These are phyloP conservation scores for Periphyllus acericola DNA, from an alignment of 2,888 invertebrate genomes.

Conservation along the genomic window DNA sequence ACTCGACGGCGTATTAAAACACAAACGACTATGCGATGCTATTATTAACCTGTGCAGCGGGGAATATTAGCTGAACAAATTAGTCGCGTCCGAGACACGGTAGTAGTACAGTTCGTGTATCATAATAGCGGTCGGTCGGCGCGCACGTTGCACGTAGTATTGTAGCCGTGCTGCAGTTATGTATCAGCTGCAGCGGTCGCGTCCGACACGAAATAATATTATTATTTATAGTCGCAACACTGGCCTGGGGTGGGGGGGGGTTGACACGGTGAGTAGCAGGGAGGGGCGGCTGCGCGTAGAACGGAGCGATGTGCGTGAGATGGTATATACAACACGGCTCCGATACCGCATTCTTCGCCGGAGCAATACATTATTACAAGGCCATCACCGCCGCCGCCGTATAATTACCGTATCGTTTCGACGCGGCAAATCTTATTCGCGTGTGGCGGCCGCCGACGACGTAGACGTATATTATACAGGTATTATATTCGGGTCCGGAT, in stretches of 20 bases:
- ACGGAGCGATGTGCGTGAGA: conserved; percentile 6
- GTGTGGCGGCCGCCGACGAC: not conserved
- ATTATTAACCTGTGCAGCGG: not conserved
- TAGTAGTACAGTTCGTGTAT: not conserved
- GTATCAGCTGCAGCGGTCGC: not conserved
- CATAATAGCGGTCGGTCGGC: not conserved
- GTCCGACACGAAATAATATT: conserved; percentile 21
- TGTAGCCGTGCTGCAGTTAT: not conserved
- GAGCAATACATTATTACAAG: conserved; percentile 46
- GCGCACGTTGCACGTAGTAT: not conserved
- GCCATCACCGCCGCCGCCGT: conserved; percentile 26
- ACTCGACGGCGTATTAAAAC: not conserved
- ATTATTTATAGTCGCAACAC: not conserved
- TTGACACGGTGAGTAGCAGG: not conserved
- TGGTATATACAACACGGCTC: not conserved
- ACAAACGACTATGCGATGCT: not conserved
- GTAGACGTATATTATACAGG: not conserved
- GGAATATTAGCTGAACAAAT: conserved; percentile 22
- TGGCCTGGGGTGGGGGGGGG: not conserved
- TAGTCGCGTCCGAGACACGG: not conserved
- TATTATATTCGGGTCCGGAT: not conserved
- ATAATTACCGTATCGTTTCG: conserved; percentile 32
- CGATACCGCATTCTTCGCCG: conserved; percentile 41
- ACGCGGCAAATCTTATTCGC: conserved; percentile 2
- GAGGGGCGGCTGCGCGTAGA: not conserved